Percentiles rank a stretch among this genome's conserved stretches.
Evolutionary conservation across 2,797 vertebrate species (phyloP).

Genomic region (Rhadinocentrus ornatus): DNA sequence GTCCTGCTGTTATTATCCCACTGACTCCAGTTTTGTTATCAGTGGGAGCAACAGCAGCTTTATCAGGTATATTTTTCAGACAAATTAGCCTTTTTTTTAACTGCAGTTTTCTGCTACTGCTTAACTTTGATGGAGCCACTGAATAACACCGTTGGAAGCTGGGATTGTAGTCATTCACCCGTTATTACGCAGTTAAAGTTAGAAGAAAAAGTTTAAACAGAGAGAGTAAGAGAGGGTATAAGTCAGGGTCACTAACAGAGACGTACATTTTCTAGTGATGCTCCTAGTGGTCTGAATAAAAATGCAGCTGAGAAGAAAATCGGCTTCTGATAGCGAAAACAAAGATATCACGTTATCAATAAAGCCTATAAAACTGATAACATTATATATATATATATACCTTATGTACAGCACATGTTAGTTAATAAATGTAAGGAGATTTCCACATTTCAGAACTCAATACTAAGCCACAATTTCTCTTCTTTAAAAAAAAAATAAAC

Average conservation of each 20-base stretch:
- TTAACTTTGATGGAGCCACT: neutral
- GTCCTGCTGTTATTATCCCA: too few relatives aligned
- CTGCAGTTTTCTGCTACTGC: too few relatives aligned
- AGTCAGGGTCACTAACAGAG: slow-evolving; percentile 10
- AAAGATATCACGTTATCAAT: slow-evolving; percentile 80
- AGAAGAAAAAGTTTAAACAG: slow-evolving; percentile 7
- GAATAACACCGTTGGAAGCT: slow-evolving; percentile 42
- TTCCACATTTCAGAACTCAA: slow-evolving; percentile 72
- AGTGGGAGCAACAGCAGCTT: too few relatives aligned
- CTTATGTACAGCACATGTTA: slow-evolving; percentile 79
- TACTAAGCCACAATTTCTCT: slow-evolving; percentile 69
- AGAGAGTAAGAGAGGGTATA: slow-evolving; percentile 1
- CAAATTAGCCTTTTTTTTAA: too few relatives aligned
- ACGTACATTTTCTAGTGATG: slow-evolving; percentile 48
- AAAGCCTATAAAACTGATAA: slow-evolving; percentile 85
- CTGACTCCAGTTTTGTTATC: too few relatives aligned
- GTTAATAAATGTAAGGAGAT: slow-evolving; percentile 76
- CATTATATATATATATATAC: slow-evolving; percentile 76
- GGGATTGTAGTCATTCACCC: slow-evolving; percentile 23
- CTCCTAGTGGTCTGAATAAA: slow-evolving; percentile 73
- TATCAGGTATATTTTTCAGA: too few relatives aligned
- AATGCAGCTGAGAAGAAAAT: slow-evolving; percentile 51
- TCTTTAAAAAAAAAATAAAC: slow-evolving; percentile 80
- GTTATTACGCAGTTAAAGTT: slow-evolving; percentile 1
- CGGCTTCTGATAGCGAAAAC: slow-evolving; percentile 71